Conservation (phyloP, 2,797 vertebrate species). For the Molossus molossus region DNA sequence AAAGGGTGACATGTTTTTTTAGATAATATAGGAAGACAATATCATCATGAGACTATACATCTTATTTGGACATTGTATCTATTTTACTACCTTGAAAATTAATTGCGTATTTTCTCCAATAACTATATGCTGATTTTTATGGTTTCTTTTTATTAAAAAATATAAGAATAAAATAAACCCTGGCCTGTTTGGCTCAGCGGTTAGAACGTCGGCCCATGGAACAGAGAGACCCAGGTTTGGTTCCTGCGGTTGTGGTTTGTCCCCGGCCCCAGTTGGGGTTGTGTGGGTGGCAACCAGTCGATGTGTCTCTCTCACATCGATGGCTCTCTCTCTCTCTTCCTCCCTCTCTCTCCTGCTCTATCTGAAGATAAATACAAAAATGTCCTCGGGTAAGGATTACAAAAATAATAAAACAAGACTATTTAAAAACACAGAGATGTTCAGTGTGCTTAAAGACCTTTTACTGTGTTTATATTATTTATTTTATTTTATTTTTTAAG, state of each 20-base stretch:
- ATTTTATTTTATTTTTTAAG: background rate
- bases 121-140: background rate
- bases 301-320: too few relatives aligned
- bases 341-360: too few relatives aligned
- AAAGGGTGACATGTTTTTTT: background rate
- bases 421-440: background rate
- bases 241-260: too few relatives aligned
- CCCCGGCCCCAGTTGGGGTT: too few relatives aligned
- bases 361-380: too few relatives aligned
- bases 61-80: background rate
- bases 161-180: background rate
- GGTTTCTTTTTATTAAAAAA: slow-evolving; percentile 16
- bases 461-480: background rate
- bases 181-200: too few relatives aligned
- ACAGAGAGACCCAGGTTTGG: too few relatives aligned
- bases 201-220: too few relatives aligned
- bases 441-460: background rate
- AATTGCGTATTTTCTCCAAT: background rate
- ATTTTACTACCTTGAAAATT: background rate
- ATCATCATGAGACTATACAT: background rate
- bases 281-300: too few relatives aligned
- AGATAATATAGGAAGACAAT: background rate
- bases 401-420: background rate
- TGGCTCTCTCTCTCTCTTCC: too few relatives aligned
- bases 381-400: too few relatives aligned